Evolutionary conservation across 2,888 invertebrate species (phyloP), one percentile per base, ranked within the genome.

Genomic region (Epicampocera succincta): DNA sequence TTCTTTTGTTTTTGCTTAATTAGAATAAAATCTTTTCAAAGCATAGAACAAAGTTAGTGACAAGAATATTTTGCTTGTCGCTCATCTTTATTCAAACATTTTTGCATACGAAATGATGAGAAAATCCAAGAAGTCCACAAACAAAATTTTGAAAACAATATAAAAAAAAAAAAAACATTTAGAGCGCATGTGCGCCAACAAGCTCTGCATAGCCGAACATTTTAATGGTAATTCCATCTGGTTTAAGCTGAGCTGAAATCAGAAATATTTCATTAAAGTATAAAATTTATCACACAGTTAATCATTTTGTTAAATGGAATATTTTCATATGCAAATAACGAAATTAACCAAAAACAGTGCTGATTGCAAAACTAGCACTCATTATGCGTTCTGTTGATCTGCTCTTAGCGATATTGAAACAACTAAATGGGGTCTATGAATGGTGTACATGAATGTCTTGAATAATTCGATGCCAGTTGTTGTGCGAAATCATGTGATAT

Each of bases 91-190:
- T 72, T 60, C 33, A 60, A 78, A 38, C 21, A 42, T 61, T 72
- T 58, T 48, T 72, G 78, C 58, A 72, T 78, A 72, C 60, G n/a
- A 78, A 78, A 78, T 72, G 50, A 78, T 78, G 78, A 72, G 78
- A 78, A 78, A 72, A 66, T 58, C 29, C 54, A 58, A 56, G 38
- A 61, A 69, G 42, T 68, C 38, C 29, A 19, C 33, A 15, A 17
- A 68, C 19, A 69, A 48, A 44, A 9, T 33, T 56, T 56, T 25
- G 21, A 52, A 68, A 17, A 68, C 13, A 33, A 44, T 13, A n/a
- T 3, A 2, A 25, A 1, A 29, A 15, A 44, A 42, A 42, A 42
- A 42, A 40, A 21, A 21, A 44, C 1, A 9, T 40, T 44, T 44
- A 56, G 12, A 17, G 17, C 12, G 21, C 19, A 44, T 38, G 21